phyloP scores from a whole-genome alignment of 2,113 vertebrate genomes.

The Plecturocebus donacophilus region DNA sequence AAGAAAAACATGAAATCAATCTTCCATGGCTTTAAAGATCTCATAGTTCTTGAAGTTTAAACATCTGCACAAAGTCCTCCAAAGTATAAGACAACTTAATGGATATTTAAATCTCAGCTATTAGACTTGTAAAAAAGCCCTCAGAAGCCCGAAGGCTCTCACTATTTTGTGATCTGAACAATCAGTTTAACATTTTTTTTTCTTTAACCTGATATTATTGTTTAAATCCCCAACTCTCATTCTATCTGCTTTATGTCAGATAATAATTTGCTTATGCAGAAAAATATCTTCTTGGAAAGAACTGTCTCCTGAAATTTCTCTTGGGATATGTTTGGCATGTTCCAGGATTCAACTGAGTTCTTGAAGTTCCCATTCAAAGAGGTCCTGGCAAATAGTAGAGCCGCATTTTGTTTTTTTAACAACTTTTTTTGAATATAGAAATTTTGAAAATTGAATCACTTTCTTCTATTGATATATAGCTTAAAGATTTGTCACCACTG shows the following conservation, averaged over 20 bases:
- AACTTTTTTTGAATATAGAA: background rate
- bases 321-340: background rate
- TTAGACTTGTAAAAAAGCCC: background rate
- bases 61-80: constrained; percentile 43
- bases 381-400: background rate
- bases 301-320: constrained; percentile 27
- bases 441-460: constrained; percentile 42
- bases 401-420: background rate
- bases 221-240: background rate
- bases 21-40: constrained; percentile 43
- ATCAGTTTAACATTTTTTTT: background rate
- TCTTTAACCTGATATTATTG: background rate
- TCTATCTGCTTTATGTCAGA: constrained; percentile 31
- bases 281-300: constrained; percentile 31
- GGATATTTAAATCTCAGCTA: background rate
- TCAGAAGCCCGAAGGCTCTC: background rate
- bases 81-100: background rate
- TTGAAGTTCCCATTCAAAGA: constrained; percentile 29
- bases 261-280: constrained; percentile 32
- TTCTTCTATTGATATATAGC: background rate
- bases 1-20: constrained; percentile 59
- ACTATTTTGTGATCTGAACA: background rate
- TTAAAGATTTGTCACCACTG: background rate
- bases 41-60: constrained; percentile 46
- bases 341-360: background rate